Base-by-base conservation (phyloP, 1,140 invertebrate species). In the Apis dorsata region DNA sequence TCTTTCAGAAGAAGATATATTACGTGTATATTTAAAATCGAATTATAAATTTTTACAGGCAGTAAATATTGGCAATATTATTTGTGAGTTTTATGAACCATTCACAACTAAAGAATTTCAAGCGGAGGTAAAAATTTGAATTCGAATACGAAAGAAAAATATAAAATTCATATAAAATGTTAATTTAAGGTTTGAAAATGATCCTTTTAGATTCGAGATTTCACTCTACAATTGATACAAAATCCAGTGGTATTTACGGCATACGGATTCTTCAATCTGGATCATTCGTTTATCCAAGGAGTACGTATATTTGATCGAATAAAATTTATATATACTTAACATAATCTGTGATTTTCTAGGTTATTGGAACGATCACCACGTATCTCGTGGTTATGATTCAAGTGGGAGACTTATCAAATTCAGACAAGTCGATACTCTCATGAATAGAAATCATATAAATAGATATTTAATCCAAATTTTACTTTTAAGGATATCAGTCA, bases 311-410 rank as follows among this genome's bases (percentile, higher is more conserved):
- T 4, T n/a, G 0, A 5, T 44, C 28, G 28, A 44, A 28, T 24
- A 7, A n/a, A 28, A 12, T n/a, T 62, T 60, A 15, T 51, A 60
- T 12, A 28, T 57, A 63, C 28, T 28, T 24, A 9, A 8, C 13
- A 13, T 15, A 24, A 24, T 63, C 5, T 24, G 13, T 17, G 15
- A 63, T 13, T 28, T 95, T 94, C 57, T 91, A 96, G 96, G 93
- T 96, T 17, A 93, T 95, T 2, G 95, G 95, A 19, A 95, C 95
- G 12, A 95, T 96, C 24, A 95, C 95, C 4, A 96, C 96, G 0
- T 96, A 96, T 89, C 89, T 96, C 85, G 95, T 89, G 19, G 87
- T 89, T 15, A 34, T 89, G 7, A 89, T 89, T 13, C 88, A 89
- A 77, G 69, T 89, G 13, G 87, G 83, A 24, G 83, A 89, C 17